These are phyloP conservation scores for Poecilia velifera DNA, from an alignment of 2,797 vertebrate genomes.

Conservation along the genomic window DNA sequence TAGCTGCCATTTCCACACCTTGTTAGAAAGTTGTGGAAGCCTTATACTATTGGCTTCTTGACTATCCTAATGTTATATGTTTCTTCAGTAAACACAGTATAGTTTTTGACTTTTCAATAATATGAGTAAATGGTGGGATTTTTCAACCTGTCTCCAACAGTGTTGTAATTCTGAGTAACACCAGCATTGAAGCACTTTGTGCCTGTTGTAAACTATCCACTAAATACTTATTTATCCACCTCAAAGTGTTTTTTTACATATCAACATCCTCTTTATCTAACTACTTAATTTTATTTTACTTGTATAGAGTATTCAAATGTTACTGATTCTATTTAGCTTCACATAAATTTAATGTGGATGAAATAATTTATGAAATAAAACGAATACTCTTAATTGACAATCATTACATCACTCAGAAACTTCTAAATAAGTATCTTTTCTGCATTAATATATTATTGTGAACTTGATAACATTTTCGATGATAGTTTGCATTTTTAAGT, in stretches of 20 bases:
- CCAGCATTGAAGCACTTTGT: neutral
- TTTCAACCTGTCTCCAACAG: neutral
- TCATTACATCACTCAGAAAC: neutral
- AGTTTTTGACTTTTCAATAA: neutral
- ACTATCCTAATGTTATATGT: neutral
- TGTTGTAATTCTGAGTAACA: neutral
- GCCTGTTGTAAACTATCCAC: neutral
- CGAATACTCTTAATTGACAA: neutral
- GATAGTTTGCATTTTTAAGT: neutral
- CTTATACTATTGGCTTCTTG: neutral
- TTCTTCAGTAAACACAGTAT: neutral
- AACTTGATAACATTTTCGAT: neutral
- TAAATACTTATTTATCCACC: too few relatives aligned
- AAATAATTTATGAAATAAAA: too few relatives aligned
- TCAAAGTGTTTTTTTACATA: too few relatives aligned
- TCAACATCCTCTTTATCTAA: neutral
- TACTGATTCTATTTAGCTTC: neutral
- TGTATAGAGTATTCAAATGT: neutral
- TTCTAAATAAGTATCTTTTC: neutral
- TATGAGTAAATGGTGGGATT: neutral
- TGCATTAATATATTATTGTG: neutral
- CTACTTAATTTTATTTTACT: neutral
- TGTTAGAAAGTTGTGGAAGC: neutral
- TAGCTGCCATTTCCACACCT: neutral
- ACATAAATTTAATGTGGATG: neutral